Evolutionary conservation across 2,888 invertebrate genomes (phyloP).

Genomic region (Odontothrips loti): DNA sequence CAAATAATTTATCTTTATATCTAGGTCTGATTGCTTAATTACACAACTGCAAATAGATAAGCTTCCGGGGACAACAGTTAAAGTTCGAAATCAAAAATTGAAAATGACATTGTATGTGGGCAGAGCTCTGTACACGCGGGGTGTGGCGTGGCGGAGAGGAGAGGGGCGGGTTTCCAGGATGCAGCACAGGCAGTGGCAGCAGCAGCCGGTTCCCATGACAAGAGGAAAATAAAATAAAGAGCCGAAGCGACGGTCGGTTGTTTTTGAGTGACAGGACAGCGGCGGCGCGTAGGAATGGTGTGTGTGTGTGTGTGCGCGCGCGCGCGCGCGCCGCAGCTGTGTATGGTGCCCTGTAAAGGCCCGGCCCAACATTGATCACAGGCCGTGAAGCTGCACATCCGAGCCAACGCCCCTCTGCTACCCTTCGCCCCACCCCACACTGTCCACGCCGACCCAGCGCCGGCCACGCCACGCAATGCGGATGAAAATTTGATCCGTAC

Average conservation of each 20-base stretch:
- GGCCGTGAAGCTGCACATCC: conserved; percentile 23
- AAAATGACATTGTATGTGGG: background rate
- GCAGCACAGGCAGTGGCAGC: background rate
- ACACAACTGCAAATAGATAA: too few species aligned
- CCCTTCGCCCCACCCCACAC: background rate
- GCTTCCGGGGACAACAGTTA: too few species aligned
- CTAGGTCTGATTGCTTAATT: too few species aligned
- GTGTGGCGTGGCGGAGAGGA: background rate
- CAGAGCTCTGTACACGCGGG: background rate
- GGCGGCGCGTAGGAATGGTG: background rate
- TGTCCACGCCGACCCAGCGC: background rate
- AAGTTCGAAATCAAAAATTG: too few species aligned
- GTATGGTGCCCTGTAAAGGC: background rate
- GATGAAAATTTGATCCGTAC: background rate
- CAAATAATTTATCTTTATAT: too few species aligned
- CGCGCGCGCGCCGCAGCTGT: background rate
- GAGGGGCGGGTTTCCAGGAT: background rate
- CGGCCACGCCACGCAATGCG: background rate
- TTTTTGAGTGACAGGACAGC: conserved; percentile 15
- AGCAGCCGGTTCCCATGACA: conserved; percentile 16
- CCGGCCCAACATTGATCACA: conserved; percentile 9
- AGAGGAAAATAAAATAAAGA: conserved; percentile 21
- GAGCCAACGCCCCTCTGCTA: conserved; percentile 1
- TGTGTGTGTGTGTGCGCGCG: background rate
- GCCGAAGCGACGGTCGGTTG: background rate